Base-by-base conservation (phyloP, 2,113 vertebrate genomes). In the Garra rufa region DNA sequence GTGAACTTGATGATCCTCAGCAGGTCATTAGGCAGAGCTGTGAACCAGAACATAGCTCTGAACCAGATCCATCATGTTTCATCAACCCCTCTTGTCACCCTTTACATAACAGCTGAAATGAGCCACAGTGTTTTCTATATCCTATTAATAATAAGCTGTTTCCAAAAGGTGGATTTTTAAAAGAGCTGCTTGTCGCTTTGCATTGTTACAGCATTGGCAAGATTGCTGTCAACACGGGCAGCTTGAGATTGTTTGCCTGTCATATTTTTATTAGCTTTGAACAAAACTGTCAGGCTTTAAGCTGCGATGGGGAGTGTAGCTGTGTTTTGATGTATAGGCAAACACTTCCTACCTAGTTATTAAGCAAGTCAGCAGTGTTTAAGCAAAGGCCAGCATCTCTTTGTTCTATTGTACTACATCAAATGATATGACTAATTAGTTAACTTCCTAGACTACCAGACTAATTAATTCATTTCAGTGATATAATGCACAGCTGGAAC, bases 1-100 rank as follows among this genome's bases (percentile, higher is more conserved):
- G 9, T 48, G 43, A 80, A 30, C 26, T 63, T 43, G n/a, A 67
- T 80, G 59, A 65, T 67, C 19, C 15, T 30, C 26, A 21, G 57
- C 7, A 28, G 81, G 50, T 38, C 81, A 73, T 82, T 73, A 82
- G 38, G 34, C 81, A 82, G 38, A 83, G 81, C 81, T 55, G 21
- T 75, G 73, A 75, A 75, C 73, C 73, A 75, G 43, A 75, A 75
- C 73, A 50, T 15, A 75, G 9, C 43, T 24, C 4, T 65, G 26
- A 67, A 34, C 41, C 77, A 28, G 59, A 80, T 67, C 59, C 77
- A 80, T 80, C 57, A 80, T 30, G 59, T 34, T 48, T 65, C 44
- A 67, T 48, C 59, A 80, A 30, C 57, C 17, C 9, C 77, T 13
- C 59, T 30, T 67, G 59, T 65, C 43, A 80, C 19, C 14, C 34